Percentiles rank a stretch among this genome's conserved stretches.
phyloP scores from a whole-genome alignment of 1,140 invertebrate genomes.

The Musca domestica region DNA sequence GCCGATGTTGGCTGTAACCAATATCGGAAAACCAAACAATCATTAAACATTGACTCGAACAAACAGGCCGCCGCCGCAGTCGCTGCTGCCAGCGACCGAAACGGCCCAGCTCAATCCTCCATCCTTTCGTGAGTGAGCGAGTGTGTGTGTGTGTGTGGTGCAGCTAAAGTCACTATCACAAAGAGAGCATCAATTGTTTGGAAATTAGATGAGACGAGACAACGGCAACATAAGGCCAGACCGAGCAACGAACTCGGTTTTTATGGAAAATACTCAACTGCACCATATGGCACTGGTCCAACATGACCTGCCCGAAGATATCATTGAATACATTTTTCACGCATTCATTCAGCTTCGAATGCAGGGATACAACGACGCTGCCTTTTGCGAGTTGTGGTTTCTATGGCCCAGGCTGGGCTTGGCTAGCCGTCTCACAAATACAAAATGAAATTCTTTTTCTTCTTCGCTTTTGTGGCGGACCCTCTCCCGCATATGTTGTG shows the following conservation, averaged over 20 bases:
- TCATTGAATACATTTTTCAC: constrained; percentile 18
- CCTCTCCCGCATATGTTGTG: constrained; percentile 2
- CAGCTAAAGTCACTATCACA: constrained; percentile 1
- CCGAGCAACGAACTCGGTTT: not conserved
- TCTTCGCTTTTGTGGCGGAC: not conserved
- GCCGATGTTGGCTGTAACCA: not conserved
- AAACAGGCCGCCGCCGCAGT: constrained; percentile 5
- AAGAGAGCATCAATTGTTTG: constrained; percentile 14
- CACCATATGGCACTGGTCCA: constrained; percentile 16
- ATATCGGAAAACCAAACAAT: constrained; percentile 4
- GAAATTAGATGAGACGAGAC: not conserved
- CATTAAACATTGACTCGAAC: not conserved
- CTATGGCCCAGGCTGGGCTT: too few relatives aligned
- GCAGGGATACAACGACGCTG: too few relatives aligned
- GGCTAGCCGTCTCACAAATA: too few relatives aligned
- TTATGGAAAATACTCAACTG: too few relatives aligned
- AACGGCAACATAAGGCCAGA: constrained; percentile 9
- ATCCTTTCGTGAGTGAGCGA: not conserved
- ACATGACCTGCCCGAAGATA: constrained; percentile 14
- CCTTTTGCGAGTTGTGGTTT: not conserved
- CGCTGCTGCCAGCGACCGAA: not conserved
- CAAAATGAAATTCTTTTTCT: too few relatives aligned
- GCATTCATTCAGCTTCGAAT: not conserved
- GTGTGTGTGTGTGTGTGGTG: not conserved
- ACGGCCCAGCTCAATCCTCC: too few relatives aligned